These are phyloP conservation scores for Acanthurus lineatus DNA, from an alignment of 2,797 vertebrate genomes.

Conservation along the genomic window DNA sequence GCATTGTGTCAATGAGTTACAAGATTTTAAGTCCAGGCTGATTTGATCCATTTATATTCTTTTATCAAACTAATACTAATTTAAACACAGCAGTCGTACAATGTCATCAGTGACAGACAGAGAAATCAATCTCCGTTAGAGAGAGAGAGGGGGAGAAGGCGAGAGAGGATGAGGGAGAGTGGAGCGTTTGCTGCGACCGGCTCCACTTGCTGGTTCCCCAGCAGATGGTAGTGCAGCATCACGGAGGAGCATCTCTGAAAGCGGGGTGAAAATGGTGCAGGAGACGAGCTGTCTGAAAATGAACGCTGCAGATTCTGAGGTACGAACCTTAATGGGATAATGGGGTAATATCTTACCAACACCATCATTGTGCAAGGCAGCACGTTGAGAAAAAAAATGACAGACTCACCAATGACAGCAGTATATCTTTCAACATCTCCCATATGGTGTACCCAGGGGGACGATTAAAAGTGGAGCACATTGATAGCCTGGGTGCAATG, in stretches of 20 bases:
- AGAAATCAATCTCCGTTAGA: conserved; percentile 74
- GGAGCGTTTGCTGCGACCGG: conserved; percentile 32
- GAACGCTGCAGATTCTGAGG: conserved; percentile 72
- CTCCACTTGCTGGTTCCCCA: conserved; percentile 62
- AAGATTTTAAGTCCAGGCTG: conserved; percentile 59
- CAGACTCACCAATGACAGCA: conserved; percentile 72
- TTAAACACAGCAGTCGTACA: conserved; percentile 76
- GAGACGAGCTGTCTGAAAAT: conserved; percentile 75
- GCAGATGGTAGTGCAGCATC: conserved; percentile 82
- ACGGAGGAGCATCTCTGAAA: conserved; percentile 48
- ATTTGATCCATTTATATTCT: conserved; percentile 72
- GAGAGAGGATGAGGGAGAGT: conserved; percentile 34
- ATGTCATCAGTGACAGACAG: conserved; percentile 79
- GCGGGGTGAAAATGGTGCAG: conserved; percentile 75
- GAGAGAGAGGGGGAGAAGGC: conserved; percentile 16
- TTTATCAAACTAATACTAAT: conserved; percentile 71
- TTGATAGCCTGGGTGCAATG: conserved; percentile 65
- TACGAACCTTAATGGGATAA: conserved; percentile 75
- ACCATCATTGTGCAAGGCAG: conserved; percentile 72
- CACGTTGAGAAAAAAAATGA: conserved; percentile 55
- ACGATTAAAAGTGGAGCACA: conserved; percentile 74
- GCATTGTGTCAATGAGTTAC: conserved; percentile 56
- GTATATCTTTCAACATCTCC: conserved; percentile 74
- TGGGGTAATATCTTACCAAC: conserved; percentile 74
- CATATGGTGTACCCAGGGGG: conserved; percentile 75